phyloP scores from a whole-genome alignment of 2,888 invertebrate species.

The Calliphora vomitoria region DNA sequence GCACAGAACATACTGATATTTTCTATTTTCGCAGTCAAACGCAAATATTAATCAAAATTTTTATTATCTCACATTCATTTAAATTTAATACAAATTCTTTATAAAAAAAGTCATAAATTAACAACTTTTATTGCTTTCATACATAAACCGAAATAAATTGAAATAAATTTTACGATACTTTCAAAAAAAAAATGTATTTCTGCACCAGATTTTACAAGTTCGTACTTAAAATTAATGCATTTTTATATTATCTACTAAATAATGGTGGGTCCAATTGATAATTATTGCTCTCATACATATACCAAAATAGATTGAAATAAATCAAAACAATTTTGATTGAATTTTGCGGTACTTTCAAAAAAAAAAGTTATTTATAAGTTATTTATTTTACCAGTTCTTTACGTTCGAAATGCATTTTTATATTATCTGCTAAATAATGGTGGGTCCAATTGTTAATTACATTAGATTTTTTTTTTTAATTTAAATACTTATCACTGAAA shows the following conservation, averaged over 20 bases:
- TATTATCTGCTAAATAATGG: neutral
- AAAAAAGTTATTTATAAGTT: too few relatives aligned
- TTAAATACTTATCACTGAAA: too few relatives aligned
- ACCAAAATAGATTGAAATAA: too few relatives aligned
- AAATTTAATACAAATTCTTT: constrained; percentile 15
- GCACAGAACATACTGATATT: too few relatives aligned
- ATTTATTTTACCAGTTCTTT: too few relatives aligned
- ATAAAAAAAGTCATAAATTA: neutral
- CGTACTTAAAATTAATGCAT: neutral
- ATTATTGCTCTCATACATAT: too few relatives aligned
- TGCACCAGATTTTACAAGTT: neutral
- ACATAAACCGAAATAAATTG: neutral
- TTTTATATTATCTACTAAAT: neutral
- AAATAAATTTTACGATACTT: constrained; percentile 6
- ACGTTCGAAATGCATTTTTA: too few relatives aligned
- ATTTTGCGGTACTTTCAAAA: too few relatives aligned
- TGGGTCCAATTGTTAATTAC: neutral
- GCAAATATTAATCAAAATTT: constrained; percentile 3
- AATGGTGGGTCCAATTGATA: neutral
- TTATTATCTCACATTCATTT: constrained; percentile 19
- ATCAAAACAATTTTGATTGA: too few relatives aligned
- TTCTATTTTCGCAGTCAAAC: too few relatives aligned
- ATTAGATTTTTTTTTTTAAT: too few relatives aligned
- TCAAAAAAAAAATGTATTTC: neutral
- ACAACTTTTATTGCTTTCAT: neutral